phyloP scores from a whole-genome alignment of 1,140 invertebrate species.

The Lamellibrachia luymesi region DNA sequence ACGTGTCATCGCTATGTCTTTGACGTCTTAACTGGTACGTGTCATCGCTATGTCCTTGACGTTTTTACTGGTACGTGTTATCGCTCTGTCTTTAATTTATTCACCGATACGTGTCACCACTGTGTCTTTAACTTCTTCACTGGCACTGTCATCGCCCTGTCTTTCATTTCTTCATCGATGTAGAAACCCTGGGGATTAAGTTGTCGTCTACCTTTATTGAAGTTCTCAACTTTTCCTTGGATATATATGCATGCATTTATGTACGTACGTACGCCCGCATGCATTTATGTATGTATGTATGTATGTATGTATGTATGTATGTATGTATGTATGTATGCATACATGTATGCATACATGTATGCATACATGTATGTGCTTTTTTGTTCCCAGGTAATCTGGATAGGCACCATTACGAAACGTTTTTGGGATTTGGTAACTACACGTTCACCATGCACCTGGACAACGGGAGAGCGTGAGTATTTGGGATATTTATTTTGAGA shows the following conservation, averaged over 20 bases:
- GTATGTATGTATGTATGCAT: no score
- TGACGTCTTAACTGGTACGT: no score
- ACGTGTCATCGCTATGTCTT: no score
- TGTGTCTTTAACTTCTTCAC: conserved; percentile 68
- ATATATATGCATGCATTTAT: no score
- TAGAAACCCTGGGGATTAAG: no score
- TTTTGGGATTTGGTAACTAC: conserved; percentile 83
- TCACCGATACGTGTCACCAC: not conserved
- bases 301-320: no score
- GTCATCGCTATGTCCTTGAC: not conserved
- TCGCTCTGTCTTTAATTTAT: conserved; percentile 55
- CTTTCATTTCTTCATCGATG: no score
- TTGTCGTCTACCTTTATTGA: no score
- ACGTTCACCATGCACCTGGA: conserved; percentile 90
- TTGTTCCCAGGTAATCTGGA: conserved; percentile 79
- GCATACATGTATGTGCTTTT: not conserved
- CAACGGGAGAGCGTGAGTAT: conserved; percentile 76
- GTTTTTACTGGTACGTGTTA: not conserved
- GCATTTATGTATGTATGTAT: not conserved
- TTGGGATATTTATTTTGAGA: not conserved
- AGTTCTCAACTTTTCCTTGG: no score
- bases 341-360: not conserved
- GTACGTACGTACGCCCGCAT: not conserved
- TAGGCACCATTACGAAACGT: conserved; percentile 94
- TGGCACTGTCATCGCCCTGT: no score